Percentiles rank a stretch among this genome's conserved stretches.
Conservation (phyloP, 2,113 vertebrate species). For the Hemibagrus wyckioides region DNA sequence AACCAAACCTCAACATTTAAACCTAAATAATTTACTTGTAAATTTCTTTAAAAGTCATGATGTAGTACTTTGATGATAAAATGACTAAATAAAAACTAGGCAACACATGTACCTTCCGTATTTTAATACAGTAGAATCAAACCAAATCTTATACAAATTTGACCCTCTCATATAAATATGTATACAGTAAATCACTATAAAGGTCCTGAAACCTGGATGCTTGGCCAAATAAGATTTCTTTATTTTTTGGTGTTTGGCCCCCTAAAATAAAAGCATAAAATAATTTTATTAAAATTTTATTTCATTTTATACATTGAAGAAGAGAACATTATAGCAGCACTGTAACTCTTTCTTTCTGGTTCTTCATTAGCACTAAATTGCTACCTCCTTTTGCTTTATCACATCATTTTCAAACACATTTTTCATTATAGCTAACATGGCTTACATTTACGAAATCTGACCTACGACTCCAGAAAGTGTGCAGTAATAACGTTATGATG, state of each 20-base stretch:
- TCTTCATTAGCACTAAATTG: neutral
- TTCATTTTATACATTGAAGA: no score
- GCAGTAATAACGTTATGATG: constrained; percentile 4
- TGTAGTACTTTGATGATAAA: no score
- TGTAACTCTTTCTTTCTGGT: neutral
- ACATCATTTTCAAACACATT: neutral
- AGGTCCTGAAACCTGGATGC: neutral
- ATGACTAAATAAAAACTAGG: no score
- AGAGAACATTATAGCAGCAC: neutral
- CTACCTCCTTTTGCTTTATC: constrained; percentile 2
- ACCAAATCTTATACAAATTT: no score
- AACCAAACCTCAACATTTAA: neutral
- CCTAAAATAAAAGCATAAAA: no score
- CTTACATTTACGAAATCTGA: neutral
- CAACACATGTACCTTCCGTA: no score
- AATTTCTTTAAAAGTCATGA: neutral
- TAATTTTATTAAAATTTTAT: no score
- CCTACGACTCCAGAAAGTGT: neutral
- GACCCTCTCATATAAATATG: no score
- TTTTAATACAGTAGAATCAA: no score
- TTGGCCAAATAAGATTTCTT: no score
- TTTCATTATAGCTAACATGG: neutral
- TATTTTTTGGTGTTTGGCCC: no score
- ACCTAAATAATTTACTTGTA: neutral
- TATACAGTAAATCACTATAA: neutral